phyloP scores from a whole-genome alignment of 2,113 vertebrate species.

The Crotalus viridis region DNA sequence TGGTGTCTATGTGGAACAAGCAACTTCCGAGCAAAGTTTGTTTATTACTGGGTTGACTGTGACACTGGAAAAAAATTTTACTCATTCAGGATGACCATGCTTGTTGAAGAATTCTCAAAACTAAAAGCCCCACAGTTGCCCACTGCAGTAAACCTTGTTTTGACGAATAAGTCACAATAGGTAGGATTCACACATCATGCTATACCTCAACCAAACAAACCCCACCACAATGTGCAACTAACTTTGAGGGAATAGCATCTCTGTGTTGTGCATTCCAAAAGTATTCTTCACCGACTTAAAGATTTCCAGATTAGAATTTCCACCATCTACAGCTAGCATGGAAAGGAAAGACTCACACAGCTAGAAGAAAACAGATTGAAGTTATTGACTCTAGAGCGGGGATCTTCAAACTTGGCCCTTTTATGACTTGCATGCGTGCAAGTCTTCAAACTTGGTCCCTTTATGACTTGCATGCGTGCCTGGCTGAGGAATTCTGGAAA shows the following conservation, averaged over 20 bases:
- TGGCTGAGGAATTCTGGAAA: no score
- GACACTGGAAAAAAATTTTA: neutral
- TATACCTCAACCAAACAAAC: neutral
- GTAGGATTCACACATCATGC: neutral
- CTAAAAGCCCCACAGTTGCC: neutral
- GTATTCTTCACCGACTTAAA: neutral
- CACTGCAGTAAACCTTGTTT: neutral
- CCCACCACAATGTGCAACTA: neutral
- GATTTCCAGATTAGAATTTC: neutral
- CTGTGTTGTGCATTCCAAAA: neutral
- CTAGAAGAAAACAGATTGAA: neutral
- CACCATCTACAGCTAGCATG: neutral
- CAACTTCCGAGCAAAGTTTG: neutral
- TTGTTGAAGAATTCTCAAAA: neutral
- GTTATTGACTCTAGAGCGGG: no score
- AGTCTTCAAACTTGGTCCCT: no score
- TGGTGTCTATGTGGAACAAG: neutral
- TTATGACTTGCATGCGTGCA: no score
- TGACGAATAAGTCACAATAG: neutral
- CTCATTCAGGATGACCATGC: neutral
- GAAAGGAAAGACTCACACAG: neutral
- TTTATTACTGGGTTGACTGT: neutral
- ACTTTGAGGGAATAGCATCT: neutral
- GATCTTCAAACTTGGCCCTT: no score
- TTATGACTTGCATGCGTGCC: no score